These are phyloP conservation scores for Cephalopholis sonnerati DNA, from an alignment of 2,113 vertebrate genomes.

Conservation along the genomic window DNA sequence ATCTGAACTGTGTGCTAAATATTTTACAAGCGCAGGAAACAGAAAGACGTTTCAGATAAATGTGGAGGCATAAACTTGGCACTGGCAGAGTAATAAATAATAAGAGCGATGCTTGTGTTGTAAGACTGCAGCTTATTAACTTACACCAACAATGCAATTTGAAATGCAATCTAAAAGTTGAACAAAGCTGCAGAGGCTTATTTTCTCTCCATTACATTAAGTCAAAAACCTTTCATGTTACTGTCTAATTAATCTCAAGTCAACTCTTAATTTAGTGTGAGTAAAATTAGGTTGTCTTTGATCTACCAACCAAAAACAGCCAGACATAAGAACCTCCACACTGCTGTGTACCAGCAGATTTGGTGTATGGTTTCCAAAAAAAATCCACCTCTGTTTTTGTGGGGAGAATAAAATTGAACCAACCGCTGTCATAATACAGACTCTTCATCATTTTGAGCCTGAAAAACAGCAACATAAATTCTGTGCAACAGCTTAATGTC, in stretches of 20 bases:
- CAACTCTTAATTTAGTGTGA: conserved; percentile 22
- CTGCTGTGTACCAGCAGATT: conserved; percentile 43
- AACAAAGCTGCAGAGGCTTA: background rate
- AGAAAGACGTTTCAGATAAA: conserved; percentile 10
- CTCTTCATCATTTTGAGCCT: conserved; percentile 22
- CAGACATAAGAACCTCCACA: conserved; percentile 36
- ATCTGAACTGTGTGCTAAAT: conserved; percentile 37
- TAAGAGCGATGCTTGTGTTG: conserved; percentile 7
- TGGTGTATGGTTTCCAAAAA: conserved; percentile 69
- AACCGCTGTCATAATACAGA: conserved; percentile 33
- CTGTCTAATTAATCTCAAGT: conserved; percentile 17
- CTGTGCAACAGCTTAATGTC: conserved; percentile 34
- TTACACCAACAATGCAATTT: conserved; percentile 17
- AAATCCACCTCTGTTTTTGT: conserved; percentile 57
- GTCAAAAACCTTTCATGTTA: conserved; percentile 14
- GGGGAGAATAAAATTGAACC: conserved; percentile 48
- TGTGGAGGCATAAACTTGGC: conserved; percentile 15
- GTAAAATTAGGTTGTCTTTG: conserved; percentile 6
- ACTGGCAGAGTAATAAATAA: background rate
- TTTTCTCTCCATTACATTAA: conserved; percentile 10
- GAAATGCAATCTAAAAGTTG: conserved; percentile 16
- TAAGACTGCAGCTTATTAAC: conserved; percentile 5
- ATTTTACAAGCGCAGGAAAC: conserved; percentile 30
- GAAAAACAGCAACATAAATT: conserved; percentile 42
- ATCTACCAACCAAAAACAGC: conserved; percentile 23